Percentiles rank a stretch among this genome's conserved stretches.
Conservation (phyloP, 2,888 invertebrate species). For the Leuctra nigra region DNA sequence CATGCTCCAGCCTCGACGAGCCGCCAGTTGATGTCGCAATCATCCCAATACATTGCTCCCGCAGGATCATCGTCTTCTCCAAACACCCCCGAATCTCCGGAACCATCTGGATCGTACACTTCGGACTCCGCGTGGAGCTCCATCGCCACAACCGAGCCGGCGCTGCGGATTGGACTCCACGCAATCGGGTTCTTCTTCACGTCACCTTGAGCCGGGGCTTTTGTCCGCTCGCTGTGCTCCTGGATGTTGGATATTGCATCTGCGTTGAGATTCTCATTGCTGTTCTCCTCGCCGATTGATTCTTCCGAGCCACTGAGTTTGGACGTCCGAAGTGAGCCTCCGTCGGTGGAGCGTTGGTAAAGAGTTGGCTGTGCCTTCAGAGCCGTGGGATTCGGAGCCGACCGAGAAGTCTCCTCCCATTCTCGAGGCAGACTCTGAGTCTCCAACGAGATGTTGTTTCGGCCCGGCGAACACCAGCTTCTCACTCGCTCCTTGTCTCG, state of each 20-base stretch:
- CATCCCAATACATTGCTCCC: slow-evolving; percentile 67
- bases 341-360: slow-evolving; percentile 37
- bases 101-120: slow-evolving; percentile 66
- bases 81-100: slow-evolving; percentile 67
- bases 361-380: slow-evolving; percentile 47
- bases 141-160: slow-evolving; percentile 62
- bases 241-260: slow-evolving; percentile 18
- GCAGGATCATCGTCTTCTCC: slow-evolving; percentile 62
- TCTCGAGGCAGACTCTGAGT: slow-evolving; percentile 39
- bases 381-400: slow-evolving; percentile 66
- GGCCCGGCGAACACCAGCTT: slow-evolving; percentile 50
- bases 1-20: slow-evolving; percentile 78
- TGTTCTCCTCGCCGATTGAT: slow-evolving; percentile 21
- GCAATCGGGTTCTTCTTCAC: slow-evolving; percentile 45
- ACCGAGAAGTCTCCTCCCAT: slow-evolving; percentile 64
- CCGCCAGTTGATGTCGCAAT: slow-evolving; percentile 74
- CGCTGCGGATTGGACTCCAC: slow-evolving; percentile 84
- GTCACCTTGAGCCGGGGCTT: neutral
- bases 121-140: slow-evolving; percentile 69
- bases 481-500: slow-evolving; percentile 54
- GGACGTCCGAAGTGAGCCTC: slow-evolving; percentile 22
- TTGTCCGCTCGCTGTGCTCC: slow-evolving; percentile 20
- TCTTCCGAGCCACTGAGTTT: slow-evolving; percentile 21
- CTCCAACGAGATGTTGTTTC: slow-evolving; percentile 2
- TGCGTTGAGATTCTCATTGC: slow-evolving; percentile 4